Conservation (phyloP, 2,888 invertebrate species). For the Volucella zonaria region DNA sequence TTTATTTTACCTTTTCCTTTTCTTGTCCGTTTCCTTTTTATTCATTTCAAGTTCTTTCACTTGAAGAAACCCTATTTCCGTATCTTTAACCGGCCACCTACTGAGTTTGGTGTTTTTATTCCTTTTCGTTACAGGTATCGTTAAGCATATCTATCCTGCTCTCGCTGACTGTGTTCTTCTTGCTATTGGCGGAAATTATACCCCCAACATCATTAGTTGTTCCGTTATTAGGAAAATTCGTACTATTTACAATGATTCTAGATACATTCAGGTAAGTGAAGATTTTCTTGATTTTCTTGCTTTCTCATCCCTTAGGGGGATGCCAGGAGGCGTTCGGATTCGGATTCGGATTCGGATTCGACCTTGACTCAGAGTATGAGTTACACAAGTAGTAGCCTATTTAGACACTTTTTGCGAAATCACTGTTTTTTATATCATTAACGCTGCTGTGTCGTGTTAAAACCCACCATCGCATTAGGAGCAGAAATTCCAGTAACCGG, state of each 20-base stretch:
- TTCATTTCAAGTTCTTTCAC: conserved; percentile 46
- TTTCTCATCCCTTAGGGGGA: background rate
- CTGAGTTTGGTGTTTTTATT: conserved; percentile 75
- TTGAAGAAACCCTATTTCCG: conserved; percentile 65
- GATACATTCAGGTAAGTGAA: conserved; percentile 94
- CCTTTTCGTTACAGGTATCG: conserved; percentile 88
- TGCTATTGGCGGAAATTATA: conserved; percentile 93
- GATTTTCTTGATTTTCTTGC: conserved; percentile 39
- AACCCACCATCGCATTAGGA: background rate
- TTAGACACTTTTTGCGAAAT: conserved; percentile 32
- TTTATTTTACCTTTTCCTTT: background rate
- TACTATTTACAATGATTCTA: conserved; percentile 97
- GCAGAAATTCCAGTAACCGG: background rate
- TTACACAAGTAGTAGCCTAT: background rate
- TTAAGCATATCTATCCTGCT: conserved; percentile 97
- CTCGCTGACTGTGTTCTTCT: conserved; percentile 97
- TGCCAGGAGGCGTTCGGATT: background rate
- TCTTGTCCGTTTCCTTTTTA: background rate
- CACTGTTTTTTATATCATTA: conserved; percentile 41
- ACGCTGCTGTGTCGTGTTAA: conserved; percentile 17
- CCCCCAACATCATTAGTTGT: conserved; percentile 96
- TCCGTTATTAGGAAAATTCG: conserved; percentile 96
- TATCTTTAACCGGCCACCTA: conserved; percentile 5
- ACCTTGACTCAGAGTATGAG: background rate
- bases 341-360: background rate